Percentiles rank a stretch among this genome's conserved stretches.
phyloP scores from a whole-genome alignment of 2,113 vertebrate genomes.

The Gasterosteus aculeatus region DNA sequence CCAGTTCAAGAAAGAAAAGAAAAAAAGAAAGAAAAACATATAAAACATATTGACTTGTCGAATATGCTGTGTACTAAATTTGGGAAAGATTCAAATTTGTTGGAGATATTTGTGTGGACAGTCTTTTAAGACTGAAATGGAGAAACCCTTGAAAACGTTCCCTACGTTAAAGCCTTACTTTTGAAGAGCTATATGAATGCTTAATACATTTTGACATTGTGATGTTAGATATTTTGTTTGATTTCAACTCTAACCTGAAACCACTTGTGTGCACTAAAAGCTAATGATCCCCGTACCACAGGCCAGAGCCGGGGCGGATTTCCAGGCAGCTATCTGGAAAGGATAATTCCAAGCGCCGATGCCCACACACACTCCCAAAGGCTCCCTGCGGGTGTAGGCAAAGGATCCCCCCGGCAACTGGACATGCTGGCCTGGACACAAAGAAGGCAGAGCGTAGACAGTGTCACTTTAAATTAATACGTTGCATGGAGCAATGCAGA shows the following conservation, averaged over 20 bases:
- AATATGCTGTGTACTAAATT: neutral
- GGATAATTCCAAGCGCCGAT: conserved; percentile 99
- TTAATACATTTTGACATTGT: neutral
- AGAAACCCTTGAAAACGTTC: neutral
- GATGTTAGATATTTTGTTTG: neutral
- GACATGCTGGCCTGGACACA: conserved; percentile 88
- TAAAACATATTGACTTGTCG: neutral
- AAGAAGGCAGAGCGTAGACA: neutral
- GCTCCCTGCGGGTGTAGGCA: conserved; percentile 93
- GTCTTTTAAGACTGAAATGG: neutral
- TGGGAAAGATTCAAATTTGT: neutral
- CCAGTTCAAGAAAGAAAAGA: neutral
- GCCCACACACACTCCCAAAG: conserved; percentile 93
- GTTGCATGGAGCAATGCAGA: too few relatives aligned
- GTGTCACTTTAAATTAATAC: neutral
- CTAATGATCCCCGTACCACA: conserved; percentile 83
- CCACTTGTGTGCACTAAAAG: neutral
- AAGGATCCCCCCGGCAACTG: conserved; percentile 91
- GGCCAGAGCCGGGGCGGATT: conserved; percentile 92
- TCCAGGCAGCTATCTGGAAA: conserved; percentile 95
- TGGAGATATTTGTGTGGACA: neutral
- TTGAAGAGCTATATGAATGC: neutral
- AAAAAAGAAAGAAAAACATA: neutral
- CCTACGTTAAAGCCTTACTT: neutral
- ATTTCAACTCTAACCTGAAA: neutral